Conservation (phyloP, 1,140 invertebrate species). For the Epicauta chinensis region DNA sequence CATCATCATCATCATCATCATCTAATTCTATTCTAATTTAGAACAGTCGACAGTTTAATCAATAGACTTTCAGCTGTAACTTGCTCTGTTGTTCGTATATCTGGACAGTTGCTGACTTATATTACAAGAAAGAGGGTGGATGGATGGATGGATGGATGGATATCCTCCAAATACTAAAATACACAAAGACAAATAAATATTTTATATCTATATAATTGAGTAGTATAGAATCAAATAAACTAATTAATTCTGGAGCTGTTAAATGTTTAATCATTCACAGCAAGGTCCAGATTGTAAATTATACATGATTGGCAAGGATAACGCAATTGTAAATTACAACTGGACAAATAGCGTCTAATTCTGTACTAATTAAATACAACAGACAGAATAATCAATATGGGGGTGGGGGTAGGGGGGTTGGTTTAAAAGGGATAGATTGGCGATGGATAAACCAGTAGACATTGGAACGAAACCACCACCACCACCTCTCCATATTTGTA, state of each 20-base stretch:
- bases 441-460: constrained; percentile 16
- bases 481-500: too few species aligned
- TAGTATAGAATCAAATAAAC: constrained; percentile 7
- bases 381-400: constrained; percentile 33
- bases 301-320: constrained; percentile 35
- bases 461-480: too few species aligned
- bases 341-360: constrained; percentile 38
- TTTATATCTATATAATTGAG: too few species aligned
- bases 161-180: too few species aligned
- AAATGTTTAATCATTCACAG: constrained; percentile 27
- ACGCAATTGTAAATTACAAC: constrained; percentile 33
- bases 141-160: too few species aligned
- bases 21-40: constrained; percentile 20
- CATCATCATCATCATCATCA: too few species aligned
- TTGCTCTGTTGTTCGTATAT: too few species aligned
- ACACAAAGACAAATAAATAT: too few species aligned
- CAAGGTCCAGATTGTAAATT: constrained; percentile 28
- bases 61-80: constrained; percentile 6
- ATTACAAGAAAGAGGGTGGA: too few species aligned
- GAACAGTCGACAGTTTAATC: constrained; percentile 16
- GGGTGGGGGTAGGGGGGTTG: too few species aligned
- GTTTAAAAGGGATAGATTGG: constrained; percentile 23
- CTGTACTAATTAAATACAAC: constrained; percentile 37
- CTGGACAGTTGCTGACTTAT: too few species aligned
- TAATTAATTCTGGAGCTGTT: constrained; percentile 19